A percentile compares a stretch with the other conserved stretches of the same genome.
phyloP scores from a whole-genome alignment of 2,113 vertebrate species.

The Clarias magur region DNA sequence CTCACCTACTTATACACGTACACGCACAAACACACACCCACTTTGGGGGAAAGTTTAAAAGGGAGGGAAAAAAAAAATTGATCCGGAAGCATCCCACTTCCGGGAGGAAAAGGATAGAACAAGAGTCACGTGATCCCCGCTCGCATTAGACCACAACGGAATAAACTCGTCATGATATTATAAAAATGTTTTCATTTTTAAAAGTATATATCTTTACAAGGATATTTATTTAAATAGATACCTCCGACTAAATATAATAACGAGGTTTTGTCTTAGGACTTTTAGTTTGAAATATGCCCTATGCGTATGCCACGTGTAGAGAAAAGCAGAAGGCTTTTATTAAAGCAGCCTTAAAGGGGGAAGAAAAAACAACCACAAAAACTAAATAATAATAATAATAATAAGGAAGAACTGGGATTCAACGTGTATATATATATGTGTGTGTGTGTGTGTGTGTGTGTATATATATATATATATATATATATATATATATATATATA shows the following conservation, averaged over 20 bases:
- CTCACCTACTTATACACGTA: background rate
- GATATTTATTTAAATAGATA: background rate
- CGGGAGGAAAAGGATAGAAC: background rate
- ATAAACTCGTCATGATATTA: background rate
- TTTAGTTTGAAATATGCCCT: slow-evolving; percentile 17
- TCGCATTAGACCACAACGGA: background rate
- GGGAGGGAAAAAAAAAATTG: background rate
- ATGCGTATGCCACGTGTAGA: background rate
- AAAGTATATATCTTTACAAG: background rate
- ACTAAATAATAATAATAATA: background rate
- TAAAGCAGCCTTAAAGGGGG: background rate
- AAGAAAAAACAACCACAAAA: background rate
- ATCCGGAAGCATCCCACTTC: slow-evolving; percentile 40
- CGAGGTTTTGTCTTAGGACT: background rate
- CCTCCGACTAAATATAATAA: background rate
- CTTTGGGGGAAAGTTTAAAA: slow-evolving; percentile 45
- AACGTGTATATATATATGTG: too few relatives aligned
- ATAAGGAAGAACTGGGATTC: too few relatives aligned
- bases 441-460: too few relatives aligned
- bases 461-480: too few relatives aligned
- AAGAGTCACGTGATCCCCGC: background rate
- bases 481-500: too few relatives aligned
- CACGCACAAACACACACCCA: background rate
- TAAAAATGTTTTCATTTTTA: too few relatives aligned
- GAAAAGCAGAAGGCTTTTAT: background rate